Conservation (phyloP, 2,888 invertebrate genomes). For the Amblyjoppa fuscipennis region DNA sequence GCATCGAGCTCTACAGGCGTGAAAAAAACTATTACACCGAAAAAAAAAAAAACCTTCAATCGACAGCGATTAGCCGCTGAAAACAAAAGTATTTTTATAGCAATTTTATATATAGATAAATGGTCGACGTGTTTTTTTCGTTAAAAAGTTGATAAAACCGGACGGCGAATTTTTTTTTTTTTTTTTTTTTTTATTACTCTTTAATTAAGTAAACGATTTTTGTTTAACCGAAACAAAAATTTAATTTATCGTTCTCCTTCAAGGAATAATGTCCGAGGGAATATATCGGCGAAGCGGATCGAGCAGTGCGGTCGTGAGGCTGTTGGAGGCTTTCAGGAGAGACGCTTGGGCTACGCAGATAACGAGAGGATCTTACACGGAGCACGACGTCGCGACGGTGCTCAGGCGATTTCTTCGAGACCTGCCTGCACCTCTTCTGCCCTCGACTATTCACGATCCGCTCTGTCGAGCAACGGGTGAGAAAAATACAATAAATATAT, state of each 20-base stretch:
- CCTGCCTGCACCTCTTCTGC: slow-evolving; percentile 93
- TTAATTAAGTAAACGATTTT: not conserved
- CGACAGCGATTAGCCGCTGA: not conserved
- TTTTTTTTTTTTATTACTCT: not conserved
- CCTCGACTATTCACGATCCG: slow-evolving; percentile 89
- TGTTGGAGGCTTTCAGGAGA: slow-evolving; percentile 91
- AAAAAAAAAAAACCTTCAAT: not conserved
- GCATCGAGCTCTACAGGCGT: not conserved
- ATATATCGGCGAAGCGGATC: slow-evolving; percentile 95
- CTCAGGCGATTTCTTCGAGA: slow-evolving; percentile 96
- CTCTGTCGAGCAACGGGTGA: slow-evolving; percentile 90
- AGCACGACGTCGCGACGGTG: slow-evolving; percentile 95
- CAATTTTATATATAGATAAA: not conserved
- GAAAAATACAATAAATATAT: slow-evolving; percentile 59
- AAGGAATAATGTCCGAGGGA: slow-evolving; percentile 94
- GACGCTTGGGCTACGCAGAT: slow-evolving; percentile 95
- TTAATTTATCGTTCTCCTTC: not conserved
- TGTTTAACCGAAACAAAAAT: not conserved
- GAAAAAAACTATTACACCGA: not conserved
- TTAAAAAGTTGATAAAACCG: not conserved
- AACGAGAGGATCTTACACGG: slow-evolving; percentile 90
- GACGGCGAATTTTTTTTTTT: not conserved
- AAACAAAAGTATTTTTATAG: not conserved
- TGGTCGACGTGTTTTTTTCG: too few relatives aligned
- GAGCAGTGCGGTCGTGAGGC: slow-evolving; percentile 90